Base-by-base conservation (phyloP, 2,113 vertebrate species). In the Embiotoca jacksoni region DNA sequence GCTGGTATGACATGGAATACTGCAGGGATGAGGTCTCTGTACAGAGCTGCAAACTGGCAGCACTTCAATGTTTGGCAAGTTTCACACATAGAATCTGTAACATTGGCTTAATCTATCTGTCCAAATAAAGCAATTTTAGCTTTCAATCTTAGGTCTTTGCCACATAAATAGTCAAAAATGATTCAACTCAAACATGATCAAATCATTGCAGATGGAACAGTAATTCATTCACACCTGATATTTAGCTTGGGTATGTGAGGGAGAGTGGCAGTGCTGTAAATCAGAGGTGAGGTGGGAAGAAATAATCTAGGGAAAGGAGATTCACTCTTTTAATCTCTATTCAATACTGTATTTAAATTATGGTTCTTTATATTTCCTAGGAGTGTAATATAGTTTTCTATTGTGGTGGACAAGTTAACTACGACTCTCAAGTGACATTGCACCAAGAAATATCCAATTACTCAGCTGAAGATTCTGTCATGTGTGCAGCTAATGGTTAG, bases 131-230 rank as follows among this genome's bases (percentile, higher is more conserved):
- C 23, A 1, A 23, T 23, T 23, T 23, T 23, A 23, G 23, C 23
- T 74, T 33, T 44, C 1, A 44, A 54, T 61, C 39, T 39, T 41
- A 35, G 13, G 36, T 35, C 15, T 44, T 2, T 36, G 58, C 60
- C 62, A 59, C 4, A 71, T 52, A 61, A 49, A 69, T 57, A 62
- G 36, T 72, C 50, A 41, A 72, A 54, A 59, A 73, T 37, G 41
- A 46, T n/a, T 63, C 52, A 30, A 30, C 58, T 15, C 46, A 69
- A 70, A 75, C 16, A 13, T 30, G 56, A 63, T 69, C 53, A 39
- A 44, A 63, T 41, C 33, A 49, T 41, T 37, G 47, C 54, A 62
- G 36, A 59, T 37, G 47, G 7, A 70, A 31, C 44, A 46, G 30
- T 2, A 56, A 81, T 44, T 74, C 44, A n/a, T 35, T 53, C 14